phyloP scores from a whole-genome alignment of 2,888 invertebrate genomes.

The Caprella mutica region DNA sequence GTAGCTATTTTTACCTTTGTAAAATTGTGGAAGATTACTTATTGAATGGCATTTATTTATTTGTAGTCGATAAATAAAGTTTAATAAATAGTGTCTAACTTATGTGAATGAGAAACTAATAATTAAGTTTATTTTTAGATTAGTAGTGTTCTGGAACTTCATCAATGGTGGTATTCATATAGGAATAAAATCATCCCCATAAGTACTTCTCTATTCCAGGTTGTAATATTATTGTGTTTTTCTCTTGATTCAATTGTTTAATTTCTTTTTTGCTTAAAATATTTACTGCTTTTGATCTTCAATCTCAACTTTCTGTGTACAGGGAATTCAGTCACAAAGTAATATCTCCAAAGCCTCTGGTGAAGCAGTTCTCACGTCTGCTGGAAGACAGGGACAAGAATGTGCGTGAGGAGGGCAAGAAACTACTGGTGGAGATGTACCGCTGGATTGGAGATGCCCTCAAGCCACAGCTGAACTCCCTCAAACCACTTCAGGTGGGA shows the following conservation, averaged over 20 bases:
- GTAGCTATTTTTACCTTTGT: too few species aligned
- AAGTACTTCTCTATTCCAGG: background rate
- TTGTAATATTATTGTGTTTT: too few species aligned
- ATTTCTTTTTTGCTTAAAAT: too few species aligned
- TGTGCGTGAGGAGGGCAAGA: constrained; percentile 84
- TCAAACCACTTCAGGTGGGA: constrained; percentile 72
- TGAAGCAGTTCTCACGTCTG: constrained; percentile 58
- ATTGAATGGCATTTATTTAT: too few species aligned
- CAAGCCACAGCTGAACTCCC: constrained; percentile 67
- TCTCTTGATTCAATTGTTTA: too few species aligned
- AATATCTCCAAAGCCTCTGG: constrained; percentile 70
- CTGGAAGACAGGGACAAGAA: constrained; percentile 82
- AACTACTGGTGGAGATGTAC: constrained; percentile 82
- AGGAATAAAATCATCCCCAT: background rate
- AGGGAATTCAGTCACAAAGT: constrained; percentile 87
- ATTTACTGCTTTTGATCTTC: too few species aligned
- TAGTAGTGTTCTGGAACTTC: too few species aligned
- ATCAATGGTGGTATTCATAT: background rate
- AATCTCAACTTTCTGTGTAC: constrained; percentile 19
- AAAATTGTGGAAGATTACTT: constrained; percentile 9
- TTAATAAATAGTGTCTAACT: too few species aligned
- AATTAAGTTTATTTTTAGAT: too few species aligned
- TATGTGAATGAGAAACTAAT: too few species aligned
- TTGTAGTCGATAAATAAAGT: too few species aligned
- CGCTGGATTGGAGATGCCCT: constrained; percentile 74